Base-by-base conservation (phyloP, 2,113 vertebrate genomes). In the Xiphorhynchus elegans region DNA sequence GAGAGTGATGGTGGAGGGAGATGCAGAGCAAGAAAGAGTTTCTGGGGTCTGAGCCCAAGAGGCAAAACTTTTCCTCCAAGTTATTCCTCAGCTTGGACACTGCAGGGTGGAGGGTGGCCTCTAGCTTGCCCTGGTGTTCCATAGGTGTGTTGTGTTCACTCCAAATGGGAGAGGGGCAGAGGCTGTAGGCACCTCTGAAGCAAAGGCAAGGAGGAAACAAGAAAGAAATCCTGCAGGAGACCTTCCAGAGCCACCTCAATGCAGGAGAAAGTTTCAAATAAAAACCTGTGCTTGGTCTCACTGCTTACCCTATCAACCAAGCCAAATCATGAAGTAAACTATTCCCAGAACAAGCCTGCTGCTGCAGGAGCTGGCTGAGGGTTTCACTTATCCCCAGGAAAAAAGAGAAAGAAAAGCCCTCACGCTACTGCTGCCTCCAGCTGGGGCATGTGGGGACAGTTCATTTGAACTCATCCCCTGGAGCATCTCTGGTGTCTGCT, bases 401-500 rank as follows among this genome's bases (percentile, higher is more conserved):
- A 93, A 69, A 8, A 25, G 9, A 76, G 26, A 68, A 78, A 52
- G 33, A 69, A 55, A 58, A 53, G 47, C 39, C 52, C 39, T 81
- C 23, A 60, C 73, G 89, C n/a, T 44, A 44, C 39, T 37, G 10
- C 19, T 82, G 96, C 87, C 97, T 97, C 98, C n/a, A 97, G 75
- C 67, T 97, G 97, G 3, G 97, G 97, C 6, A 74, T 88, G 8
- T 37, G 19, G 93, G 97, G 20, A 98, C 89, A 68, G 97, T 68
- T 84, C 75, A 96, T 90, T 66, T 17, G 2, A 98, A 66, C 69
- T 93, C 84, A 40, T 94, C 15, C 5, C 85, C 79, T 28, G 96
- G 84, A 12, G 96, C 95, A 97, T 98, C 97, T 86, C 53, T 76
- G 74, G 97, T 98, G 83, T 97, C 94, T 9, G 96, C 96, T 84